Percentiles rank a stretch among this genome's conserved stretches.
Evolutionary conservation across 2,113 vertebrate species (phyloP).

Genomic region (Phalacrocorax aristotelis): DNA sequence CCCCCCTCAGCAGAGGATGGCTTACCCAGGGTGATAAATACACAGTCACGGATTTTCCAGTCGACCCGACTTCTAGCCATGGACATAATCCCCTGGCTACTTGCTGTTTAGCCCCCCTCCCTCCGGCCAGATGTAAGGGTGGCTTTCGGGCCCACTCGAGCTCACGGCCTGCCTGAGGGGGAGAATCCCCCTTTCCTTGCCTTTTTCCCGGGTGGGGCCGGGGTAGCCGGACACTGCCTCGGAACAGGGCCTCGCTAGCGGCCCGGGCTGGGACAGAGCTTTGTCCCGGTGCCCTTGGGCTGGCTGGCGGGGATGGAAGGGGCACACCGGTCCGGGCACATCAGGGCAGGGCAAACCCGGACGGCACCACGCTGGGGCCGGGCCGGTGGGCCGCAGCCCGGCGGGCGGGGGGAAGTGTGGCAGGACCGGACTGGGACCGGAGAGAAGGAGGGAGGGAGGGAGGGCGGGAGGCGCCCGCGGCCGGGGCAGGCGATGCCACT

Average conservation of each 20-base stretch:
- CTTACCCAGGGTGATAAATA: neutral
- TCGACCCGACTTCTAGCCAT: neutral
- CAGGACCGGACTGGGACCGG: neutral
- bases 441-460: too few relatives aligned
- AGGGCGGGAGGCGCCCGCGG: neutral
- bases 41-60: neutral
- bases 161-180: neutral
- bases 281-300: neutral
- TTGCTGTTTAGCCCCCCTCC: neutral
- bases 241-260: neutral
- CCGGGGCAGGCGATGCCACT: slow-evolving; percentile 76
- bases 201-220: neutral
- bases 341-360: accelerated
- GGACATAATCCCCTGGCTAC: neutral
- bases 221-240: neutral
- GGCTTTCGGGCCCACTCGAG: neutral
- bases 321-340: accelerated
- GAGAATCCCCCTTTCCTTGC: neutral
- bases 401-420: neutral
- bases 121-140: neutral
- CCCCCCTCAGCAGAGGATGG: neutral
- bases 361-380: neutral
- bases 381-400: too few relatives aligned
- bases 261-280: neutral
- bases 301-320: neutral